Base-by-base conservation (phyloP, 2,113 vertebrate species). In the Pelmatolapia mariae region DNA sequence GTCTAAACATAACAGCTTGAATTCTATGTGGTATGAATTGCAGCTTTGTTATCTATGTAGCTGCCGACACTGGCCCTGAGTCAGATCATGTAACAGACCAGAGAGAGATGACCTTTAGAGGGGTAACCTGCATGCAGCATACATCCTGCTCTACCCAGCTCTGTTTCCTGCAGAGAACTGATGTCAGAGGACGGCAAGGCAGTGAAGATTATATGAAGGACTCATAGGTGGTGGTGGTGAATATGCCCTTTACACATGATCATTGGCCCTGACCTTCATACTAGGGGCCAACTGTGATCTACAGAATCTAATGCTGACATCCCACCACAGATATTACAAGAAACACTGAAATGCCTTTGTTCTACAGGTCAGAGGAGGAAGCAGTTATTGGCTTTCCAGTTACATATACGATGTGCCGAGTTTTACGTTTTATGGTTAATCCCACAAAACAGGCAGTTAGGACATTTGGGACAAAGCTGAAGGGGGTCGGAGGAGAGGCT, bases 161-260 rank as follows among this genome's bases (percentile, higher is more conserved):
- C 91, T 85, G 91, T 93, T 95, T 96, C 95, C 96, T 96, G 93
- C 89, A 83, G 79, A 86, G 86, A 76, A 73, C 85, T 93, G 85
- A 94, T 93, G 93, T 93, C 91, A 95, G 83, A 90, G 89, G 45
- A 81, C 5, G 24, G 53, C 19, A 33, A 83, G 80, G 63, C 40
- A 61, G 80, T 33, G 81, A 29, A 66, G 81, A 50, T 71, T 80
- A 91, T 79, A 90, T 43, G 82, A 81, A 50, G 40, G 84, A 56
- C 89, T 81, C 73, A 29, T 81, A 86, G 68, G 83, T 85, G 68
- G 86, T 80, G 85, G 81, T 61, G 56, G 83, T 83, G 81, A 92
- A 90, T 81, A 83, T 3, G 1, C 88, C 86, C 93, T 93, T 84
- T 86, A 73, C 88, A 83, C 26, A n/a, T 90, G 88, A 92, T 90